These are phyloP conservation scores for Acrobasis repandana DNA, from an alignment of 2,888 invertebrate species.

Conservation along the genomic window DNA sequence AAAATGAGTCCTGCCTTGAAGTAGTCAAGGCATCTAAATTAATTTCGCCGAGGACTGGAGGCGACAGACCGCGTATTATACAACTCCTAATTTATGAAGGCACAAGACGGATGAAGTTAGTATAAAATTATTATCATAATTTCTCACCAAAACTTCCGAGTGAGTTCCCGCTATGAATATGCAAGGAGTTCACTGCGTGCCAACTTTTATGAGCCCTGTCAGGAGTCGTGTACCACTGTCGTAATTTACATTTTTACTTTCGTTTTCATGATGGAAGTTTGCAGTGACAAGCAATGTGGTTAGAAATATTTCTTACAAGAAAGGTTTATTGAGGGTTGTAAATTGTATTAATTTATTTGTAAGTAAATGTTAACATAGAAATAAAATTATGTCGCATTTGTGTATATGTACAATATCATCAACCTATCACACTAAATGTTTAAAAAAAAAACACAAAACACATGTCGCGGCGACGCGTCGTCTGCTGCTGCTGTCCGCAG, in stretches of 20 bases:
- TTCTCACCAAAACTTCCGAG: constrained; percentile 78
- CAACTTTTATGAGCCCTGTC: constrained; percentile 75
- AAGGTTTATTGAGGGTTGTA: too few species aligned
- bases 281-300: neutral
- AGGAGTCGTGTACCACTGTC: constrained; percentile 65
- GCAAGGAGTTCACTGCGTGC: constrained; percentile 71
- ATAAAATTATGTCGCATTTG: too few species aligned
- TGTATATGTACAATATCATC: too few species aligned
- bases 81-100: constrained; percentile 64
- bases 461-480: too few species aligned
- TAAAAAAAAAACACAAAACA: too few species aligned
- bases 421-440: too few species aligned
- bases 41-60: constrained; percentile 42
- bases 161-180: constrained; percentile 76
- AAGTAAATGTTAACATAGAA: too few species aligned
- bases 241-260: constrained; percentile 65
- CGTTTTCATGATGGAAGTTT: constrained; percentile 30
- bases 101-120: constrained; percentile 72
- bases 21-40: constrained; percentile 44
- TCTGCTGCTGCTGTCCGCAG: too few species aligned
- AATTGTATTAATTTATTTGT: too few species aligned
- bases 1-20: constrained; percentile 33
- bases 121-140: constrained; percentile 79
- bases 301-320: too few species aligned
- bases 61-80: constrained; percentile 52